phyloP scores from a whole-genome alignment of 2,888 invertebrate genomes.

The Dermolepida albohirtum region DNA sequence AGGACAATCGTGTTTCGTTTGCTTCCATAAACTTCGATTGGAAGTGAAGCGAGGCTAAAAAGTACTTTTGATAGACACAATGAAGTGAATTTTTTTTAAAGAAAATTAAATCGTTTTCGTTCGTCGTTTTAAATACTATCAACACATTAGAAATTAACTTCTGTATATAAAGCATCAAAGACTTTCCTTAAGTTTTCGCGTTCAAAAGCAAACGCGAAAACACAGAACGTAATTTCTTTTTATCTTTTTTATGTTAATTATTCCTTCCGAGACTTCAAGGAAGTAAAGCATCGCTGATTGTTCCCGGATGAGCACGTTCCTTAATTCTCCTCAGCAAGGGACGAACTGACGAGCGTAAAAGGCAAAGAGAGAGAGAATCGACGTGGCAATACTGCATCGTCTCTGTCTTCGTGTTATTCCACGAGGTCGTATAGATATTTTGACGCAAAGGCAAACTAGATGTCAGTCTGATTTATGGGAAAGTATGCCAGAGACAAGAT shows the following conservation, averaged over 20 bases:
- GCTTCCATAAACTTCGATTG: too few species aligned
- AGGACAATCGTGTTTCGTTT: too few species aligned
- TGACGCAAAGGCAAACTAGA: slow-evolving; percentile 37
- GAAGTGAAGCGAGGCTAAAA: too few species aligned
- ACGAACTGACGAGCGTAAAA: background rate
- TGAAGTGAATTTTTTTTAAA: too few species aligned
- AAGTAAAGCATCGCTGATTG: slow-evolving; percentile 15
- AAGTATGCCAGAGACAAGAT: slow-evolving; percentile 40
- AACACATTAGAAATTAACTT: too few species aligned
- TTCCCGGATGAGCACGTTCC: slow-evolving; percentile 20
- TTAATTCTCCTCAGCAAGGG: background rate
- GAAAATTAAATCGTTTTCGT: too few species aligned
- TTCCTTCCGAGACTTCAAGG: background rate
- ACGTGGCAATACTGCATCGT: background rate
- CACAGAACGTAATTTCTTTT: background rate
- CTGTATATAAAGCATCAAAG: too few species aligned
- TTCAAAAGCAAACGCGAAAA: too few species aligned
- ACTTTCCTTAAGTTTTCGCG: too few species aligned
- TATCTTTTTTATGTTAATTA: slow-evolving; percentile 16
- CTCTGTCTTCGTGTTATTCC: background rate
- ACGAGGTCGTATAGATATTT: slow-evolving; percentile 12
- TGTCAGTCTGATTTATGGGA: slow-evolving; percentile 40
- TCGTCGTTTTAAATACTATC: too few species aligned
- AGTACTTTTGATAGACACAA: too few species aligned
- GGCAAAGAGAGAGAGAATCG: background rate